Evolutionary conservation across 2,888 invertebrate species (phyloP).

Genomic region (Drepana falcataria): DNA sequence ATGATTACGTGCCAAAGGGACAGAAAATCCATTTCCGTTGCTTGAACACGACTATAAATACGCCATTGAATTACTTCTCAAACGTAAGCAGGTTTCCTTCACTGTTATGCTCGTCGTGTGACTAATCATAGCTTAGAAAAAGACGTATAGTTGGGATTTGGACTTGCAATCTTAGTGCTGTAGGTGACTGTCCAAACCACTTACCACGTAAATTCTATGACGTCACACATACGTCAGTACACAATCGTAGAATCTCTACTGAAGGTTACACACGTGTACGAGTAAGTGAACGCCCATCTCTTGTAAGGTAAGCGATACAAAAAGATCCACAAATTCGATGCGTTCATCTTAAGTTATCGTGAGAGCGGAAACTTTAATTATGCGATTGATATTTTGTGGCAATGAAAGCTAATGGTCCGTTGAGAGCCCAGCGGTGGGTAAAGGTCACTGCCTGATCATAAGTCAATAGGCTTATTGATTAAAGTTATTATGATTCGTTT

Average conservation of each 20-base stretch:
- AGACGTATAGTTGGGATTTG: no score
- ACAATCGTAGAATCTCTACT: neutral
- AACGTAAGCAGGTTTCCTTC: no score
- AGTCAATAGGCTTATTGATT: slow-evolving; percentile 15
- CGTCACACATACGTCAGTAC: neutral
- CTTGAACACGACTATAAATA: no score
- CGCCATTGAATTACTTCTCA: no score
- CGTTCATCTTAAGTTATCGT: slow-evolving; percentile 24
- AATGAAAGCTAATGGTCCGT: slow-evolving; percentile 11
- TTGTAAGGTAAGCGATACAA: slow-evolving; percentile 26
- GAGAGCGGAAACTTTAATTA: slow-evolving; percentile 35
- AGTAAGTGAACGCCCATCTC: slow-evolving; percentile 23
- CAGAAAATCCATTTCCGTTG: no score
- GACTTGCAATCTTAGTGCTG: no score
- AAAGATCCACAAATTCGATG: slow-evolving; percentile 18
- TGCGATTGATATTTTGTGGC: slow-evolving; percentile 21
- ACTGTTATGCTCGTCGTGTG: no score
- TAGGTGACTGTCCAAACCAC: no score
- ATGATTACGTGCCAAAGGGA: no score
- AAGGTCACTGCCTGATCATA: slow-evolving; percentile 16
- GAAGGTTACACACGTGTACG: neutral
- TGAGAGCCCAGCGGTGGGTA: slow-evolving; percentile 10
- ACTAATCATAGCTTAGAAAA: no score
- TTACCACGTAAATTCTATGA: no score
- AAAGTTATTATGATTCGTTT: slow-evolving; percentile 8